Evolutionary conservation across 2,888 invertebrate genomes (phyloP), one percentile per base, ranked within the genome.

Genomic region (Eurytoma californica): DNA sequence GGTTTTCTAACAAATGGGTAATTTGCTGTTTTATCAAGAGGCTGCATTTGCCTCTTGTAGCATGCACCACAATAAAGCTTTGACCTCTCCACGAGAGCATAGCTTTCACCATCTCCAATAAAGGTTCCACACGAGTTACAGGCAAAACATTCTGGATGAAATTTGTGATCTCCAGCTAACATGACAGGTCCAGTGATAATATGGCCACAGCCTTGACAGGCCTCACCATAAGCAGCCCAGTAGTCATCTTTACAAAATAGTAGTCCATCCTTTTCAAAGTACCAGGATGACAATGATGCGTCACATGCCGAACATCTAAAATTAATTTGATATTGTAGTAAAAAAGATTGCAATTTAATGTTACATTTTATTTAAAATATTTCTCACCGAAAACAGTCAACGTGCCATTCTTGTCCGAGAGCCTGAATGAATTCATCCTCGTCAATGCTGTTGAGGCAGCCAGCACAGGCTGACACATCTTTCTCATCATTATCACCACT

Each of bases 61-160:
- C 97, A 97, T 68, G 87, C 89, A 88, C 89, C 96, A 94, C 97
- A 98, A 90, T 96, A 98, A 0, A 98, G 92, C 85, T 95, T 95
- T 3, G 97, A 96, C 79, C 97, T 92, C 88, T 97, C 97, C n/a
- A 97, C 94, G 70, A 98, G 92, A 1, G 97, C 97, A 90, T 97
- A 98, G 12, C 97, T 95, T 89, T 98, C 97, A 7, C 97, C 97
- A 91, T 97, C 97, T 81, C 97, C 98, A 85, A 98, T 96, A 89
- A 95, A 97, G 3, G 94, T 92, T 51, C 93, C 92, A 90, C 98
- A 98, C 49, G 94, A 93, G 67, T 92, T 92, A 89, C 98, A 98
- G 86, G 95, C 94, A 91, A 98, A 98, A 91, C 98, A 98, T 92
- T 98, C 98, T 63, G 97, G 97, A 91, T 98, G 98, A 91, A 97